Percentiles rank a stretch among this genome's conserved stretches.
Evolutionary conservation across 2,888 invertebrate genomes (phyloP).

Genomic region (Nezara viridula): DNA sequence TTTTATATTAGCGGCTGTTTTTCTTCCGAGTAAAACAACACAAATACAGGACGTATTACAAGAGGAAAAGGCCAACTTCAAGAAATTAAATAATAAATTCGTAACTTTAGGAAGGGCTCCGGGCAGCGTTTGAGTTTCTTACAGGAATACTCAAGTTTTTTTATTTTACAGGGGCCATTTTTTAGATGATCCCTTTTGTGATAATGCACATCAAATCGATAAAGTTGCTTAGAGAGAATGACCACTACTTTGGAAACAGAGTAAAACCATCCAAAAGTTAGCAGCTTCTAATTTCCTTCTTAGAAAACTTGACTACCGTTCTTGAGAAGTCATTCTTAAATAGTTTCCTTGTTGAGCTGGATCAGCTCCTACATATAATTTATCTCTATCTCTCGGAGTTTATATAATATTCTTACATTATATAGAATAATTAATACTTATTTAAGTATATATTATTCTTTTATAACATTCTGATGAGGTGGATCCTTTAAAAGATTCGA

Average conservation of each 20-base stretch:
- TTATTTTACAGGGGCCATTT: not conserved
- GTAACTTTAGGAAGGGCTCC: not conserved
- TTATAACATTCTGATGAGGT: too few species aligned
- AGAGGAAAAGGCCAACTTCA: not conserved
- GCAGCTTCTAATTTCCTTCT: not conserved
- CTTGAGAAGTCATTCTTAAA: not conserved
- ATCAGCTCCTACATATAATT: too few species aligned
- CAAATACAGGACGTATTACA: not conserved
- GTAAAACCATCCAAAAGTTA: not conserved
- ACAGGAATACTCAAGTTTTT: not conserved
- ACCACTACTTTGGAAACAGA: not conserved
- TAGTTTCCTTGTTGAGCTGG: not conserved
- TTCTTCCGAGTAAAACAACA: not conserved
- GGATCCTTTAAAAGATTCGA: too few species aligned
- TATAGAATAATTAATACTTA: too few species aligned
- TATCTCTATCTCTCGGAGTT: too few species aligned
- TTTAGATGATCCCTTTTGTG: not conserved
- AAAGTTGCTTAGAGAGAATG: not conserved
- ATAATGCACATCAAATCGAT: not conserved
- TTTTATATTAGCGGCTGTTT: too few species aligned
- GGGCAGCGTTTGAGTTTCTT: not conserved
- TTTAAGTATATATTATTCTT: too few species aligned
- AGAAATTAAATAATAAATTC: not conserved
- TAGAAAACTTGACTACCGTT: not conserved
- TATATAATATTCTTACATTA: too few species aligned